Evolutionary conservation across 2,888 invertebrate species (phyloP), one percentile per base, ranked within the genome.

Genomic region (Hyalella azteca): DNA sequence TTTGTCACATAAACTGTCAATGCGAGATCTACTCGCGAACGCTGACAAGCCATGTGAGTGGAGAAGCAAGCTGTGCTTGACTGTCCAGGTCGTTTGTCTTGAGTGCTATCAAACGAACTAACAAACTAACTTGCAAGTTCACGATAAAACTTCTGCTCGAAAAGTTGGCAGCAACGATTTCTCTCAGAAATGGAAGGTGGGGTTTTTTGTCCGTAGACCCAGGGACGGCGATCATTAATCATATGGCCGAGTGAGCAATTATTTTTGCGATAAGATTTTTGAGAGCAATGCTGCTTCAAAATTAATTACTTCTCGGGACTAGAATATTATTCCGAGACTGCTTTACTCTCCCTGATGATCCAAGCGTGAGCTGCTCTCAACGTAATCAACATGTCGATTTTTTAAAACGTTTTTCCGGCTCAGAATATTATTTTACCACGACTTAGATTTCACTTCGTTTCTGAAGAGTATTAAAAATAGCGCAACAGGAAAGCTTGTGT

Each of bases 161-260:
- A 36, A 66, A 22, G 66, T 66, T 36, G 4, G 66, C 22, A 36
- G 26, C 66, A 36, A 66, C 66, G 36, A 66, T 66, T 66, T 66
- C 66, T 66, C 66, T 66, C 66, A 66, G 36, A 66, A 66, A 66
- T 66, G 66, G 66, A 66, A 66, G 66, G 36, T 66, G 32, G 66
- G 36, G 66, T 66, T 66, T 66, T 66, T 66, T 11, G 15, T 19
- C 15, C 29, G 66, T 22, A 36, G 36, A 2, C 36, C 11, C 19
- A 11, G 32, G 29, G 36, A 13, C 39, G 66, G 66, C 36, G 36
- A 36, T 36, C 66, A 66, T 66, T 66, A 66, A 66, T 66, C 66
- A 66, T 66, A n/a, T 29, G 36, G 36, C n/a, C 13, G 66, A 29
- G 66, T 66, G 66, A 66, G 29, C 66, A 36, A 66, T 66, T 66